These are phyloP conservation scores for Naso thynnoides DNA, from an alignment of 2,797 vertebrate genomes.

Conservation along the genomic window DNA sequence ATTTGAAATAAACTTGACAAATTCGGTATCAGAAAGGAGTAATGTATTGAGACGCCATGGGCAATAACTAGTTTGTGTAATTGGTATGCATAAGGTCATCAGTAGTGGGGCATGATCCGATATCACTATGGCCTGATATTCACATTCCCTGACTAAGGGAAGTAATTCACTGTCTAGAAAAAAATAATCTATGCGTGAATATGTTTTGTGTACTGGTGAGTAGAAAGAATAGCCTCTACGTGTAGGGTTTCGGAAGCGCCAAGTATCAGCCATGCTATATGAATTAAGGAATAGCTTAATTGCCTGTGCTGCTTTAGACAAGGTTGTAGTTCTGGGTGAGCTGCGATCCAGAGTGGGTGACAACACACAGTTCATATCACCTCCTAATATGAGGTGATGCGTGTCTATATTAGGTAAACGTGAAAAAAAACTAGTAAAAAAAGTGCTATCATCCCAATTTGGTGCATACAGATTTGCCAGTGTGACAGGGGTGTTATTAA, in stretches of 20 bases:
- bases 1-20: slow-evolving; percentile 24
- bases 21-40: not conserved
- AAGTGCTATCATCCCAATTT: not conserved
- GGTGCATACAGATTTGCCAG: slow-evolving; percentile 2
- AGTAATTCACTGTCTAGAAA: not conserved
- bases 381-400: not conserved
- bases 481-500: slow-evolving; percentile 1
- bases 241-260: not conserved
- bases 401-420: not conserved
- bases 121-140: not conserved
- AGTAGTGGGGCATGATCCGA: not conserved
- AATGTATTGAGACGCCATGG: slow-evolving; percentile 19
- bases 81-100: slow-evolving; percentile 13
- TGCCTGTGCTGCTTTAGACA: not conserved
- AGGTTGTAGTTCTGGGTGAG: not conserved
- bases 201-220: not conserved
- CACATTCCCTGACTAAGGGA: not conserved
- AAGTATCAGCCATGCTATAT: not conserved
- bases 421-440: not conserved
- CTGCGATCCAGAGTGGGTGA: not conserved
- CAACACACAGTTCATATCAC: slow-evolving; percentile 1
- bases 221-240: not conserved
- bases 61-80: not conserved
- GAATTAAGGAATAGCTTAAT: not conserved
- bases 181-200: not conserved